A percentile compares a stretch with the other conserved stretches of the same genome.
Conservation (phyloP, 92 coral and sea anemone species). For the Umimayanthus kanabou region DNA sequence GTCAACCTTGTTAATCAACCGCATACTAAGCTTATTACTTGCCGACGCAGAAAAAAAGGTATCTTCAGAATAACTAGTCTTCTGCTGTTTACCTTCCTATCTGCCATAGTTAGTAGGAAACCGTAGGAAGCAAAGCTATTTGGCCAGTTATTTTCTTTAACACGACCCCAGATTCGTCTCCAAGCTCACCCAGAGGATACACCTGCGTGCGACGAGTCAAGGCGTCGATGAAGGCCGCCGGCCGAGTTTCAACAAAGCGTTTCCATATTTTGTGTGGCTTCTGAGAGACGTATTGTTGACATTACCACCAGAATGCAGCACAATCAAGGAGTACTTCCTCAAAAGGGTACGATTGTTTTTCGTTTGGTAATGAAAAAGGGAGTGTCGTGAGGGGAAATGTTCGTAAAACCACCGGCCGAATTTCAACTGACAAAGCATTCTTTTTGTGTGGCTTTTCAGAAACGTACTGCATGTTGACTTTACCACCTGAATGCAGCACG, state of each 20-base stretch:
- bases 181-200: slow-evolving; percentile 11
- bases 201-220: neutral
- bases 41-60: no score
- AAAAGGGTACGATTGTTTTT: neutral
- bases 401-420: neutral
- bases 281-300: slow-evolving; percentile 68
- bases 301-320: slow-evolving; percentile 48
- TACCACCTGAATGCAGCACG: slow-evolving; percentile 49
- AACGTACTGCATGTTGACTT: slow-evolving; percentile 54
- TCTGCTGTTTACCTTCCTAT: no score
- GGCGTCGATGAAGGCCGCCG: neutral
- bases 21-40: no score
- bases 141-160: neutral
- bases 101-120: no score
- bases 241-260: slow-evolving; percentile 44
- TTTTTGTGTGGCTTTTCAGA: slow-evolving; percentile 79
- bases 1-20: no score
- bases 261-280: slow-evolving; percentile 79
- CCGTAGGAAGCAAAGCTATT: no score
- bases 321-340: slow-evolving; percentile 52
- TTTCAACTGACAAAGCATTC: slow-evolving; percentile 42
- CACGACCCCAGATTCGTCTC: neutral
- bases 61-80: no score
- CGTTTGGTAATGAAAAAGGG: no score
- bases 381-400: no score